phyloP scores from a whole-genome alignment of 92 coral and sea anemone species.

The Zoanthus sociatus region DNA sequence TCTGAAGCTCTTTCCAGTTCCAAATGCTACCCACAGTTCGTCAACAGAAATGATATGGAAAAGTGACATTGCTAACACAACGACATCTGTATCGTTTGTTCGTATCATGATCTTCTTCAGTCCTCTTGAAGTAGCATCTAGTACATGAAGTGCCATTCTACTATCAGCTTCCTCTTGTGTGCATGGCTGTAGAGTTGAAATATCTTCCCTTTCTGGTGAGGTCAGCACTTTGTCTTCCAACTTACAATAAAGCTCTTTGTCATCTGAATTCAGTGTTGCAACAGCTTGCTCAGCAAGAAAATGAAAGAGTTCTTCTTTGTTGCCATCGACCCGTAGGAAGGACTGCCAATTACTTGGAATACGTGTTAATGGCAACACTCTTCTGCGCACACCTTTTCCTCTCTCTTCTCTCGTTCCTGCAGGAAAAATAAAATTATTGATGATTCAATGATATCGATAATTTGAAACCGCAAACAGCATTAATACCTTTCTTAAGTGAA shows the following conservation, averaged over 20 bases:
- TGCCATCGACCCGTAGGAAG: conserved; percentile 12
- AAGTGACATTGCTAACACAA: too few species aligned
- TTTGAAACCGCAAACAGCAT: too few species aligned
- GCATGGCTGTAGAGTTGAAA: too few species aligned
- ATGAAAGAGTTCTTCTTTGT: conserved; percentile 1
- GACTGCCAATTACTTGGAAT: not conserved
- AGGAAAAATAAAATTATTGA: too few species aligned
- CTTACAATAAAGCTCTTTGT: not conserved
- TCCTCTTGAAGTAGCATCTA: not conserved
- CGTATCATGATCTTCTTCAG: too few species aligned
- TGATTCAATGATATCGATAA: too few species aligned
- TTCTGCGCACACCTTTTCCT: not conserved
- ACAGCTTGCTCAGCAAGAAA: conserved; percentile 22
- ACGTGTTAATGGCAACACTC: conserved; percentile 6
- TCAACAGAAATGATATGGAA: too few species aligned
- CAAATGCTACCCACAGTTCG: too few species aligned
- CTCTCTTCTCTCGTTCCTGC: not conserved
- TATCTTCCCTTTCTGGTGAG: too few species aligned
- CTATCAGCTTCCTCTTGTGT: not conserved
- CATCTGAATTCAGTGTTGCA: not conserved
- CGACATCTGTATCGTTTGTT: too few species aligned
- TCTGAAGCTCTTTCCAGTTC: too few species aligned
- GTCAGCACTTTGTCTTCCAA: too few species aligned
- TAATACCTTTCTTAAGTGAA: not conserved
- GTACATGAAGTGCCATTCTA: conserved; percentile 14